phyloP scores from a whole-genome alignment of 2,888 invertebrate genomes.

The Caenorhabditis doughertyi region DNA sequence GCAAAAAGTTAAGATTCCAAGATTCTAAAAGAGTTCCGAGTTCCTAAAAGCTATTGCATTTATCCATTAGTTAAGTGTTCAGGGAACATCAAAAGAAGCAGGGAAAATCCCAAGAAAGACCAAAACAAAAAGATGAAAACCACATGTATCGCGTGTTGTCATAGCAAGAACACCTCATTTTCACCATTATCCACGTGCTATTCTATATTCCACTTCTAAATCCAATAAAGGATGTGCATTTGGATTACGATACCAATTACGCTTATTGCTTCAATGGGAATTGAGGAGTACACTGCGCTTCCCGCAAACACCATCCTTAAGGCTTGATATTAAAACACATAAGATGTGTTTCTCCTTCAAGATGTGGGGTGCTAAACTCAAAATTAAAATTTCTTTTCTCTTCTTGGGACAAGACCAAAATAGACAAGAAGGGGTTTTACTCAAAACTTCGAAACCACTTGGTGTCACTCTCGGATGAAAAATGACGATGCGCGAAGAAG shows the following conservation, averaged over 20 bases:
- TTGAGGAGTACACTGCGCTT: slow-evolving; percentile 35
- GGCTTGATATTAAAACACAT: slow-evolving; percentile 57
- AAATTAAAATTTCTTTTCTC: slow-evolving; percentile 35
- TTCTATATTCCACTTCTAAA: slow-evolving; percentile 10
- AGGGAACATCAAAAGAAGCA: slow-evolving; percentile 10
- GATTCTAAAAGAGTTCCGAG: not conserved
- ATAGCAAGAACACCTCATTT: slow-evolving; percentile 25
- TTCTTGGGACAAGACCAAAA: slow-evolving; percentile 4
- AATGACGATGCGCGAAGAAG: slow-evolving; percentile 49
- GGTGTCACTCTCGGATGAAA: slow-evolving; percentile 48
- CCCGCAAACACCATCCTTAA: slow-evolving; percentile 56
- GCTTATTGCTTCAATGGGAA: slow-evolving; percentile 59
- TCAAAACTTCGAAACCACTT: slow-evolving; percentile 1
- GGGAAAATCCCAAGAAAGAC: not conserved
- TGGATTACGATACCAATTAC: slow-evolving; percentile 67
- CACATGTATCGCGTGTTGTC: slow-evolving; percentile 33
- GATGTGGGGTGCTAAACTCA: slow-evolving; percentile 41
- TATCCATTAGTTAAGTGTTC: slow-evolving; percentile 2
- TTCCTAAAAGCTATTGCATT: slow-evolving; percentile 26
- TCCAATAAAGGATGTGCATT: slow-evolving; percentile 45
- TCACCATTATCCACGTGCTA: not conserved
- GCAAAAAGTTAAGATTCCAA: slow-evolving; percentile 20
- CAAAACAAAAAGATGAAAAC: not conserved
- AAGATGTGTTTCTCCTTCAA: slow-evolving; percentile 59
- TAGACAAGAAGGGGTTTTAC: not conserved